Evolutionary conservation across 2,888 invertebrate species (phyloP), one percentile per base, ranked within the genome.

Genomic region (Arctia plantaginis): DNA sequence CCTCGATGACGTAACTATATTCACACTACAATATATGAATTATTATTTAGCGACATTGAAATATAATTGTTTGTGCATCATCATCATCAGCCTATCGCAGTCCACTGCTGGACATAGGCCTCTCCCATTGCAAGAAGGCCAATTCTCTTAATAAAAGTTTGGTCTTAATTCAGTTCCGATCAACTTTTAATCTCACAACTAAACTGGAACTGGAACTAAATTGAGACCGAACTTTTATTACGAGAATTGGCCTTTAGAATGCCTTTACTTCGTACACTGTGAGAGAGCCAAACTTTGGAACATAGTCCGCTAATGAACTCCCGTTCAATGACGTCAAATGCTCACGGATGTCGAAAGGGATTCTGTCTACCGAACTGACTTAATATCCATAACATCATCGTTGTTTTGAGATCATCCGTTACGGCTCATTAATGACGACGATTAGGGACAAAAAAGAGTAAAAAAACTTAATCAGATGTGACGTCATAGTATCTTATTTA

Each of bases 281-380:
- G 1, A 7, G 2, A 30, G 59, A 27, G 13, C 6, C 4, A 15
- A 30, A 7, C 18, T 18, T 18, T 2, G 51, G 12, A 55, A 55
- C 12, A 55, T 18, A 30, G 30, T 30, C 15, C 30, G 62, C 27
- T 30, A 3, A 30, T 62, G 44, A 30, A 39, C 30, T 12, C n/a
- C 13, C 27, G 69, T 55, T 44, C 47, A 27, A 64, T 85, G 82
- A 81, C 85, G 84, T 83, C 76, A 80, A 76, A 64, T 66, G 12
- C 44, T 75, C 66, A 71, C 83, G 83, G 83, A 84, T 84, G 62
- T 71, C 72, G 67, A 84, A 77, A 76, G 78, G 80, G 84, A 85
- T 81, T 15, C 44, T 69, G 41, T n/a, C 69, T 30, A 1, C 59
- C 59, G 27, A 55, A 73, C 51, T 74, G 80, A 76, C 66, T 68